Evolutionary conservation across 2,797 vertebrate species (phyloP).

Genomic region (Caiman crocodilus): DNA sequence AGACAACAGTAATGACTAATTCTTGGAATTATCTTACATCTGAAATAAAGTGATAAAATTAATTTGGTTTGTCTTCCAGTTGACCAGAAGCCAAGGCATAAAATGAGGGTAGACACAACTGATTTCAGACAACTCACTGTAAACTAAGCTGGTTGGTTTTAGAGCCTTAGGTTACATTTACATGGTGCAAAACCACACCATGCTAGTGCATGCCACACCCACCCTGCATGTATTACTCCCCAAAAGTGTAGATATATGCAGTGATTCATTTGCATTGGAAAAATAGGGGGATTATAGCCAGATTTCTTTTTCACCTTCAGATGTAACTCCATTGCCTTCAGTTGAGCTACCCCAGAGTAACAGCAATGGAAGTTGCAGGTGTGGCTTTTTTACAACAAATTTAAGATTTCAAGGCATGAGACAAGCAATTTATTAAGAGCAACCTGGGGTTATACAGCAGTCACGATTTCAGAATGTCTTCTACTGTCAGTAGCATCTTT

Average conservation of each 20-base stretch:
- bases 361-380: neutral
- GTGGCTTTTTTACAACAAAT: neutral
- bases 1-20: neutral
- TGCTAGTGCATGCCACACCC: no score
- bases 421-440: neutral
- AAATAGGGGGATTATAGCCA: neutral
- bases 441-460: neutral
- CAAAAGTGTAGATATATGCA: neutral
- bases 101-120: neutral
- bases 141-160: rapidly evolving
- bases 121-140: rapidly evolving
- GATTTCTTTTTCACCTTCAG: neutral
- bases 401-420: neutral
- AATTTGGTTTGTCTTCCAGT: neutral
- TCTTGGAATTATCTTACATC: neutral
- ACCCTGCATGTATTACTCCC: no score
- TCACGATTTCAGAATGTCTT: neutral
- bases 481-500: neutral
- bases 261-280: neutral
- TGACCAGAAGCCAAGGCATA: neutral
- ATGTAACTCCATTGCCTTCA: neutral
- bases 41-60: neutral
- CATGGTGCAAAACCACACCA: no score
- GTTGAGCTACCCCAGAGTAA: neutral
- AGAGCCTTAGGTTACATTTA: no score